Percentiles rank a stretch among this genome's conserved stretches.
These are phyloP conservation scores for Bombus breviceps DNA, from an alignment of 1,140 invertebrate genomes.

Conservation along the genomic window DNA sequence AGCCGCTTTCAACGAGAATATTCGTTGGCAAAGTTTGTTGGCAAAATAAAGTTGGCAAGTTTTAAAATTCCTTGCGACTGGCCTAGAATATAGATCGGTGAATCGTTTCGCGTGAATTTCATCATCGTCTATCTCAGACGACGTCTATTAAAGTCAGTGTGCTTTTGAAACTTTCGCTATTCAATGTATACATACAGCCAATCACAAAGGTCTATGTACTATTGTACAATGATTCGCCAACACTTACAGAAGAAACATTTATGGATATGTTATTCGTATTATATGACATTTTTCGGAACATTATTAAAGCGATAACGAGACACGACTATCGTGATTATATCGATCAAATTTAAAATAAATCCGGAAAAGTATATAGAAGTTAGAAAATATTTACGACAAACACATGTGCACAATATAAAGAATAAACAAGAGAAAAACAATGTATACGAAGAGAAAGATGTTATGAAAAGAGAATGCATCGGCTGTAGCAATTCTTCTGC, in stretches of 20 bases:
- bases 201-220: background rate
- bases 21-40: slow-evolving; percentile 63
- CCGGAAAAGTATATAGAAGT: background rate
- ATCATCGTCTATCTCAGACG: slow-evolving; percentile 28
- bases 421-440: background rate
- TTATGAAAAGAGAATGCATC: background rate
- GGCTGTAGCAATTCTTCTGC: background rate
- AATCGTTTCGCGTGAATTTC: slow-evolving; percentile 55
- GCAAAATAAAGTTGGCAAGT: slow-evolving; percentile 62
- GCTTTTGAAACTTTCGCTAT: slow-evolving; percentile 35
- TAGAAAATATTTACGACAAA: background rate
- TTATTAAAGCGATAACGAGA: too few relatives aligned
- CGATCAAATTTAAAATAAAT: background rate
- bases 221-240: too few relatives aligned
- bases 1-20: slow-evolving; percentile 52
- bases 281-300: too few relatives aligned
- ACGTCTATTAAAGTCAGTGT: slow-evolving; percentile 33
- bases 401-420: background rate
- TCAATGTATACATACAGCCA: background rate
- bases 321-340: too few relatives aligned
- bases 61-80: slow-evolving; percentile 57
- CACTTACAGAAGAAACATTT: background rate
- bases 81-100: slow-evolving; percentile 52
- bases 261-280: too few relatives aligned
- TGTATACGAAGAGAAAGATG: background rate